These are phyloP conservation scores for Denticeps clupeoides DNA, from an alignment of 2,797 vertebrate genomes.

Conservation along the genomic window DNA sequence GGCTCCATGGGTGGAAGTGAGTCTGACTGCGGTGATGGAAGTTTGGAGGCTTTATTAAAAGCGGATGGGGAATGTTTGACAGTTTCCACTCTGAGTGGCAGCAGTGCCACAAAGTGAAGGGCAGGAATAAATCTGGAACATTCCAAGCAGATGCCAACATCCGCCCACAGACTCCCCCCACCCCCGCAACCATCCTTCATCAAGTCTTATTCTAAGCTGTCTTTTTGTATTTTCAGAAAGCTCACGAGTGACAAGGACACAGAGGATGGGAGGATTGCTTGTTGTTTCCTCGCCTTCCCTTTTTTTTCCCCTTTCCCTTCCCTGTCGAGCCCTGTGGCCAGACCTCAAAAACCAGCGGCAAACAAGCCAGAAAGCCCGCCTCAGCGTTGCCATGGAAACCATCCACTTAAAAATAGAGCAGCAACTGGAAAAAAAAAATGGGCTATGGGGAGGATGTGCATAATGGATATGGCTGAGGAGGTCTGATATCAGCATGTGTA, in stretches of 20 bases:
- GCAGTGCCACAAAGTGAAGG: constrained; percentile 3
- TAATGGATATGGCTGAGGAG: constrained; percentile 46
- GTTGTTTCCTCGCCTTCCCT: not conserved
- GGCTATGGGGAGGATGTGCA: constrained; percentile 37
- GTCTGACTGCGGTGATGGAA: constrained; percentile 18
- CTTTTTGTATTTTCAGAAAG: not conserved
- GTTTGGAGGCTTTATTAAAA: constrained; percentile 21
- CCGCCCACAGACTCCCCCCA: not conserved
- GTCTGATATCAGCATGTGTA: constrained; percentile 25
- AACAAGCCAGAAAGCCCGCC: constrained; percentile 45
- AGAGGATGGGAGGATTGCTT: not conserved
- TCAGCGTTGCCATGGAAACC: constrained; percentile 61
- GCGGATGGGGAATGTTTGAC: not conserved
- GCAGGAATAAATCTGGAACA: not conserved
- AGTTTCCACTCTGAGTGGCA: constrained; percentile 22
- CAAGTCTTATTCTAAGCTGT: not conserved
- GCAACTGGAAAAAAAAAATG: constrained; percentile 42
- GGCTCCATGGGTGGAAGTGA: constrained; percentile 13
- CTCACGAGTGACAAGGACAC: not conserved
- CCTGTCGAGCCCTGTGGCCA: constrained; percentile 40
- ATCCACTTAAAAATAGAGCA: constrained; percentile 56
- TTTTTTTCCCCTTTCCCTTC: constrained; percentile 31
- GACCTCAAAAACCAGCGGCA: constrained; percentile 48
- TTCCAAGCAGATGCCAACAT: constrained; percentile 7
- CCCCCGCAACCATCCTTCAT: not conserved